Evolutionary conservation across 2,797 vertebrate genomes (phyloP), one percentile per base, ranked within the genome.

Genomic region (Megaceryle alcyon): DNA sequence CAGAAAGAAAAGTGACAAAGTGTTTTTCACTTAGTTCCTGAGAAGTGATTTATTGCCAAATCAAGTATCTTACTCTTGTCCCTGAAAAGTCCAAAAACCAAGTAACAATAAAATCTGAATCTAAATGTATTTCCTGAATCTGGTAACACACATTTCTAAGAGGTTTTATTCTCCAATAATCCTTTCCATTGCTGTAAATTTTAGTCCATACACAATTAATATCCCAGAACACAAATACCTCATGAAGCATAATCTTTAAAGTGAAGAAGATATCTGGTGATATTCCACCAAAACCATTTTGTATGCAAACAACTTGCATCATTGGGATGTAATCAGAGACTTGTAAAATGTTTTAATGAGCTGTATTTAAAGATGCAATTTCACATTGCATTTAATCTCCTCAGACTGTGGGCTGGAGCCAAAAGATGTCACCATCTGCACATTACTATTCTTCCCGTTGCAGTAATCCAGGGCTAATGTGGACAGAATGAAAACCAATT

Each of bases 41-140:
- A 48, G 35, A 89, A 59, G 23, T 63, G 12, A 3, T 77, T 65
- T 79, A 9, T 54, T 64, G 61, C 19, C 7, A 25, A 91, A 82
- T 48, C 0, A 0, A 60, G 0, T 31, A 65, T 44, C 39, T 75
- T 56, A 23, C 10, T 53, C 29, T 80, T 61, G 33, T 13, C 57
- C 29, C 51, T 65, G 37, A 41, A 53, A 81, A 77, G 14, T 46
- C 10, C 18, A 73, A 82, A 92, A 77, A 7, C 0, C 8, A 82
- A 82, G 44, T 16, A 86, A 82, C 15, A 16, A 35, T 51, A 19
- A 56, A 68, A 75, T 48, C 21, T 51, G 51, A 61, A 88, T 48
- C 37, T 72, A 72, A 61, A 76, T 15, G 2, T 39, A 35, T 64
- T 81, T 79, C 60, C 61, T 64, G 48, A 91, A 75, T 33, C 28